Evolutionary conservation across 2,888 invertebrate species (phyloP), one percentile per base, ranked within the genome.

Genomic region (Ferrisia virgata): DNA sequence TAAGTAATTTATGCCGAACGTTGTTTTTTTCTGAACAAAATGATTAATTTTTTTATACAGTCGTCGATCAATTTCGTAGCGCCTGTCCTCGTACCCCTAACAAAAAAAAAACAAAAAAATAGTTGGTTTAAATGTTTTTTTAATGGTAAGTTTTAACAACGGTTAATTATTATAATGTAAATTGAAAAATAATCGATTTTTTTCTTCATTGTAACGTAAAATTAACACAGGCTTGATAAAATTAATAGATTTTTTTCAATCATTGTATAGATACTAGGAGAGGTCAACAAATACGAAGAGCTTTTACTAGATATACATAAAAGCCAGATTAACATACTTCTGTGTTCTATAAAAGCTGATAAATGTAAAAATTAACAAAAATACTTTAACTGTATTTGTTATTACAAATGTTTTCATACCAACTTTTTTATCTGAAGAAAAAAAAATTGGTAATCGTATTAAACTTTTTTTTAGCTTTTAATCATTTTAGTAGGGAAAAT

Each of bases 121-220:
- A 64, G 22, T 64, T 64, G 58, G 25, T 64, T 64, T 64, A 64
- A 28, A 64, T 64, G 58, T 28, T 64, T 64, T 64, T 64, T 28
- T 64, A 64, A 64, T 64, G 58, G 28, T 25, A 28, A 64, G 28
- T 11, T 28, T 64, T 25, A 47, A 64, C 28, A 64, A 64, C n/a
- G 18, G 47, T 47, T 28, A 64, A 64, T 64, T 64, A 64, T 64
- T 64, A 28, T 64, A 25, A 64, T 64, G 58, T 28, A 64, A 64
- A 64, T 64, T 64, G 58, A 64, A 64, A 64, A 64, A 64, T 64
- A 25, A 64, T 64, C 58, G 58, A 64, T 64, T 64, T 28, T 64
- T 53, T 64, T n/a, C n/a, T n/a, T 13, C 58, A 28, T 64, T 13
- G 11, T 28, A 28, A 2, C 13, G 9, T 9, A 2, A 9, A 28